Percentiles rank a stretch among this genome's conserved stretches.
These are phyloP conservation scores for Lymantria dispar DNA, from an alignment of 2,888 invertebrate species.

Conservation along the genomic window DNA sequence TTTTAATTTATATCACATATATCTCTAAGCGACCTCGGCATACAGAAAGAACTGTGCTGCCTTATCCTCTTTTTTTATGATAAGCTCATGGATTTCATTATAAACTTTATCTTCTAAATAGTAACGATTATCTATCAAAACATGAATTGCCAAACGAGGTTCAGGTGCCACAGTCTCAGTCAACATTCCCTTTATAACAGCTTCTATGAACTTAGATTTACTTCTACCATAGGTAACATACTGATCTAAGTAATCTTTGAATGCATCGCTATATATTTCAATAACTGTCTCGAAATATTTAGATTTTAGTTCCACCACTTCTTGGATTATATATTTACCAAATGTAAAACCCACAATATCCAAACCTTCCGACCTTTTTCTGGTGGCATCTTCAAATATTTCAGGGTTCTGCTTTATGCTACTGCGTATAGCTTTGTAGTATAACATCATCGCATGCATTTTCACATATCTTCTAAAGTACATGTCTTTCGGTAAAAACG, in stretches of 20 bases:
- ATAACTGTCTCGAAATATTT: conserved; percentile 48
- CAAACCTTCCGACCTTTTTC: conserved; percentile 34
- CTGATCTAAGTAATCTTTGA: conserved; percentile 30
- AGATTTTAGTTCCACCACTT: conserved; percentile 36
- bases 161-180: conserved; percentile 10
- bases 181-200: conserved; percentile 15
- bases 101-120: neutral
- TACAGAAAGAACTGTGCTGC: conserved; percentile 2
- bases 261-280: conserved; percentile 36
- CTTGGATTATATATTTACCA: conserved; percentile 45
- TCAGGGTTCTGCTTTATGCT: conserved; percentile 33
- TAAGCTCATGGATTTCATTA: neutral
- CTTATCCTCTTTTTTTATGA: conserved; percentile 2
- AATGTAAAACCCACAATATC: conserved; percentile 46
- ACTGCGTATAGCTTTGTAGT: conserved; percentile 47
- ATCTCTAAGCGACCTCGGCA: neutral
- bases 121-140: conserved; percentile 4
- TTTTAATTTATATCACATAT: too few relatives aligned
- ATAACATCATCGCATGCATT: conserved; percentile 54
- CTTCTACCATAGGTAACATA: conserved; percentile 5
- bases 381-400: conserved; percentile 26
- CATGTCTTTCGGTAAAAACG: conserved; percentile 41
- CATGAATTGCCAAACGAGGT: conserved; percentile 16
- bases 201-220: conserved; percentile 6
- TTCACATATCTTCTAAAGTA: conserved; percentile 40